Base-by-base conservation (phyloP, 92 coral and sea anemone species). In the Actinernus sp. region DNA sequence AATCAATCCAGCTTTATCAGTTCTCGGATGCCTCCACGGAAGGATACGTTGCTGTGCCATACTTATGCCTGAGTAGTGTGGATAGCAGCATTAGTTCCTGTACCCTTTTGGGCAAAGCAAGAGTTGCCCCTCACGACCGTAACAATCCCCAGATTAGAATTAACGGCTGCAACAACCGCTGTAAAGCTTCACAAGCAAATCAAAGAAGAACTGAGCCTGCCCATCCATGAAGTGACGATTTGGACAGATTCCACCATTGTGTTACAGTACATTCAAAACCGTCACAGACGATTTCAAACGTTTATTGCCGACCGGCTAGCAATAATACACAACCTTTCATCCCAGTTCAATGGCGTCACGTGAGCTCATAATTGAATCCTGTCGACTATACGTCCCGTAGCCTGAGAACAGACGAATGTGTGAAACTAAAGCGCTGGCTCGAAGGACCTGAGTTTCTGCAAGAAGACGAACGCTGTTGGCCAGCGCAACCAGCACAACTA, bases 1-100 rank as follows among this genome's bases (percentile, higher is more conserved):
- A n/a, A 5, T 24, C 27, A 8, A 26, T 43, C 3, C 76, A 74
- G 49, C 21, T 74, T 6, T 76, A 74, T 40, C 23, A 14, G 4
- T 74, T 61, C 27, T 74, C 59, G 13, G 78, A 55, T 65, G 82
- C 82, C 4, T 63, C 74, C 23, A 55, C 31, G 16, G 55, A 25
- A 3, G 82, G 82, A 12, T 74, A 76, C 27, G 68, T 68, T 1
- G 67, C 68, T 10, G 78, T 44, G 22, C 68, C 76, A 2, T 76
- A 76, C 55, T 52, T 76, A 25, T 68, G 83, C 26, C 52, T 65
- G 8, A 5, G 3, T 0, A 46, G 66, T 17, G 5, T 18, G 6
- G 25, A 6, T 26, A 49, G 76, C 12, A 33, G 33, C 1, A 36
- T 68, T 50, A 32, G 26, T 5, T 53, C 71, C 31, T 29, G 56